Conservation (phyloP, 1,140 invertebrate species). For the Drosophila simulans region DNA sequence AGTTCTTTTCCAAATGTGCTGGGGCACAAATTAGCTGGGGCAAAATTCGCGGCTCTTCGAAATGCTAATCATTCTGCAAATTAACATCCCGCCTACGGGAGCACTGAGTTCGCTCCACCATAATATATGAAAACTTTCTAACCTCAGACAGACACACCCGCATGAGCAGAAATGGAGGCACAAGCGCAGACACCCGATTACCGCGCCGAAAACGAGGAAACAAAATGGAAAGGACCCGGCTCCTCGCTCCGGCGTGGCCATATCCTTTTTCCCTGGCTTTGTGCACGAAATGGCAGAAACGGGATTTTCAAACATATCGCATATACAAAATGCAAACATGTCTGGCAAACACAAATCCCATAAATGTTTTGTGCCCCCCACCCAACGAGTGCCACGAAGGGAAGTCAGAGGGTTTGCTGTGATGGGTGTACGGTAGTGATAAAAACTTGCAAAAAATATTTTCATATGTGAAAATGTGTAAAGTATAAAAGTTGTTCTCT, state of each 20-base stretch:
- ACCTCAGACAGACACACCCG: conserved; percentile 9
- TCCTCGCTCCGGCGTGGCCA: neutral
- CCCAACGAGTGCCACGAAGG: neutral
- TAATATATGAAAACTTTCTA: conserved; percentile 29
- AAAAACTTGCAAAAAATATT: conserved; percentile 81
- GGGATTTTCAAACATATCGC: conserved; percentile 82
- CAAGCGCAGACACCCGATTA: conserved; percentile 9
- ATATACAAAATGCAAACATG: conserved; percentile 83
- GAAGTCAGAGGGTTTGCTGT: neutral
- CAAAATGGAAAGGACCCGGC: conserved; percentile 1
- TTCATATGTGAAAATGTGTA: conserved; percentile 82
- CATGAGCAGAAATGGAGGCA: conserved; percentile 5
- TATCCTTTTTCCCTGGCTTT: conserved; percentile 40
- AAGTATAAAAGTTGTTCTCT: conserved; percentile 72
- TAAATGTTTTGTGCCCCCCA: conserved; percentile 69
- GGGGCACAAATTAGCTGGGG: too few relatives aligned
- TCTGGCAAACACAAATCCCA: conserved; percentile 82
- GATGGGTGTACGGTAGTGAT: conserved; percentile 37
- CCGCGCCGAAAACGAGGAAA: conserved; percentile 12
- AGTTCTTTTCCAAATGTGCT: too few relatives aligned
- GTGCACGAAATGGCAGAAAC: conserved; percentile 64
- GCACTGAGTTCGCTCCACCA: conserved; percentile 3
- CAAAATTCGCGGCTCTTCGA: too few relatives aligned
- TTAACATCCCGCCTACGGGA: conserved; percentile 16
- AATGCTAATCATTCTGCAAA: neutral